These are phyloP conservation scores for Chiloscyllium punctatum DNA, from an alignment of 2,797 vertebrate genomes.

Conservation along the genomic window DNA sequence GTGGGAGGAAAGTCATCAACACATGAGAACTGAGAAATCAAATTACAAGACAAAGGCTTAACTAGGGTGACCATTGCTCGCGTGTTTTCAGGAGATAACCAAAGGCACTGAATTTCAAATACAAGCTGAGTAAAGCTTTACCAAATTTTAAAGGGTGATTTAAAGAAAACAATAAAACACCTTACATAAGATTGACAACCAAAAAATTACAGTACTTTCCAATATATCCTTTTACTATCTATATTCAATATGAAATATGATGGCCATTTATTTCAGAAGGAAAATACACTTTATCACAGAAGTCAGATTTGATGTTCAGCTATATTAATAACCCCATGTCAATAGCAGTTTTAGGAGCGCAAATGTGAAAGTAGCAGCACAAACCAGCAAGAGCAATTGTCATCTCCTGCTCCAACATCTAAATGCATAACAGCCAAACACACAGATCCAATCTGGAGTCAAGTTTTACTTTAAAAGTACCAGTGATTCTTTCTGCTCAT, in stretches of 20 bases:
- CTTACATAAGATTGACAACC: slow-evolving; percentile 5
- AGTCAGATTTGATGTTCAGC: background rate
- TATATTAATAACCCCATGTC: background rate
- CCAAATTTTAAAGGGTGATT: background rate
- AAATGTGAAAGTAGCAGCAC: background rate
- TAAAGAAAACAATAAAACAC: background rate
- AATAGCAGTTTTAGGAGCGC: background rate
- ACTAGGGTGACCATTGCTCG: background rate
- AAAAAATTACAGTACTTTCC: background rate
- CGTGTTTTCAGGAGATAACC: background rate
- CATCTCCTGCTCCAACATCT: background rate
- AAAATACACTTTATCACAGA: background rate
- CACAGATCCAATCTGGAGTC: background rate
- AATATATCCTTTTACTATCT: background rate
- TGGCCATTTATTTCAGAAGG: background rate
- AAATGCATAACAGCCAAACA: background rate
- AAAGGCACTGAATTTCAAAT: slow-evolving; percentile 24
- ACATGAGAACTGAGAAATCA: background rate
- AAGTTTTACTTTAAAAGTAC: background rate
- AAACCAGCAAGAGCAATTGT: background rate
- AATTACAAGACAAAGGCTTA: background rate
- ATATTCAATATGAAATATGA: background rate
- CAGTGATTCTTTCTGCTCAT: background rate
- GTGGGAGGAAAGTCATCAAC: background rate
- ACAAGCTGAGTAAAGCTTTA: background rate